Conservation (phyloP, 2,888 invertebrate genomes). For the Drosophila villosipedis region DNA sequence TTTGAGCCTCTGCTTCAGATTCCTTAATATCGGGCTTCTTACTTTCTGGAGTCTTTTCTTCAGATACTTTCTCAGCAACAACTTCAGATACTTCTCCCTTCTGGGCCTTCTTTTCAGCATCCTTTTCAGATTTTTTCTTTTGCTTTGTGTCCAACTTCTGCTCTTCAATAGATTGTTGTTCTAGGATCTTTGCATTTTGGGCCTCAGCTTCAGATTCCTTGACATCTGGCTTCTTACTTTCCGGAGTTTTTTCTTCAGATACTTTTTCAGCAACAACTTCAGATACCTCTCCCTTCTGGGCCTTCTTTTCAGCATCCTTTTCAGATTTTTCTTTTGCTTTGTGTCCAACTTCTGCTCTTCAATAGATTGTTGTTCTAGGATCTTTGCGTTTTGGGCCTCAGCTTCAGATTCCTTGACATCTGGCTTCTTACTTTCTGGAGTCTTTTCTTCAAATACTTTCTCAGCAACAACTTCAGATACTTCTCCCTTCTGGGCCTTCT, state of each 20-base stretch:
- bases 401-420: neutral
- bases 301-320: too few species aligned
- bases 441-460: neutral
- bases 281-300: neutral
- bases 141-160: neutral
- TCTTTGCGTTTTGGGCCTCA: too few species aligned
- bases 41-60: neutral
- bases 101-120: neutral
- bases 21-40: slow-evolving; percentile 21
- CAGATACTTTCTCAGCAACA: neutral
- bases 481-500: slow-evolving; percentile 6
- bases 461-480: slow-evolving; percentile 6
- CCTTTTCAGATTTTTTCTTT: too few species aligned
- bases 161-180: neutral
- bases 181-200: neutral
- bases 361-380: too few species aligned
- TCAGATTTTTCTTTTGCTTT: too few species aligned
- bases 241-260: neutral
- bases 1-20: too few species aligned
- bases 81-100: neutral
- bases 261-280: neutral
- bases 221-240: neutral
- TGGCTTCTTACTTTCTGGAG: neutral
- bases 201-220: neutral
- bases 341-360: too few species aligned